phyloP scores from a whole-genome alignment of 1,140 invertebrate genomes.

The Zaprionus camerounensis region DNA sequence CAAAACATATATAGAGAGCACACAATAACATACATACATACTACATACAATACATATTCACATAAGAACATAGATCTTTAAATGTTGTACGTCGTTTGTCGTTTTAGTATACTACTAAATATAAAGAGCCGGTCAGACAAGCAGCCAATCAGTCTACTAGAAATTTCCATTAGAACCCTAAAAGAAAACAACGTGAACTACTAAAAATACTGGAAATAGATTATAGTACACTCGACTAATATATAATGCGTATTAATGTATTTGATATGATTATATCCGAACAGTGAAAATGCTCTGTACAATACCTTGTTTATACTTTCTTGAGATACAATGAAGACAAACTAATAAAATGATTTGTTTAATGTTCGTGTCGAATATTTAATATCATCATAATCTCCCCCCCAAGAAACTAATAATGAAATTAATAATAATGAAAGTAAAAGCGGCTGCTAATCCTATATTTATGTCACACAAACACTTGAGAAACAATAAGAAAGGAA shows the following conservation, averaged over 20 bases:
- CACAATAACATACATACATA: slow-evolving; percentile 26
- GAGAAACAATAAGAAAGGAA: slow-evolving; percentile 28
- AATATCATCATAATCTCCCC: slow-evolving; percentile 48
- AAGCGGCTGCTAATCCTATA: slow-evolving; percentile 63
- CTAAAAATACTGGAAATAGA: slow-evolving; percentile 17
- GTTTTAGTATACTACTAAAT: slow-evolving; percentile 44
- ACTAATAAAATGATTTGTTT: slow-evolving; percentile 29
- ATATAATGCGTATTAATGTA: slow-evolving; percentile 18
- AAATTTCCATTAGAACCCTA: slow-evolving; percentile 34
- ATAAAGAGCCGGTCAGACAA: slow-evolving; percentile 28
- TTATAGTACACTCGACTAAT: slow-evolving; percentile 12
- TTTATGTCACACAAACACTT: slow-evolving; percentile 54
- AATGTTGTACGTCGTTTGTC: slow-evolving; percentile 74
- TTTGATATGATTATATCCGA: slow-evolving; percentile 26
- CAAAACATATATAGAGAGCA: slow-evolving; percentile 19
- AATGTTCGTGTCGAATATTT: slow-evolving; percentile 56
- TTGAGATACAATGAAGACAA: slow-evolving; percentile 24
- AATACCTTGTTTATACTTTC: slow-evolving; percentile 24
- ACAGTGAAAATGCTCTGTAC: slow-evolving; percentile 36
- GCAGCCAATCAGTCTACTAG: slow-evolving; percentile 53
- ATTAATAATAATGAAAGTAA: slow-evolving; percentile 13
- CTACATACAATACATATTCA: slow-evolving; percentile 27
- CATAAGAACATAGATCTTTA: slow-evolving; percentile 55
- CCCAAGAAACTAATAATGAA: slow-evolving; percentile 28
- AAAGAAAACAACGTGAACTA: slow-evolving; percentile 8